These are phyloP conservation scores for Zoroaster sp. DNA, from an alignment of 53 echinoderm and acorn worm species.

Conservation along the genomic window DNA sequence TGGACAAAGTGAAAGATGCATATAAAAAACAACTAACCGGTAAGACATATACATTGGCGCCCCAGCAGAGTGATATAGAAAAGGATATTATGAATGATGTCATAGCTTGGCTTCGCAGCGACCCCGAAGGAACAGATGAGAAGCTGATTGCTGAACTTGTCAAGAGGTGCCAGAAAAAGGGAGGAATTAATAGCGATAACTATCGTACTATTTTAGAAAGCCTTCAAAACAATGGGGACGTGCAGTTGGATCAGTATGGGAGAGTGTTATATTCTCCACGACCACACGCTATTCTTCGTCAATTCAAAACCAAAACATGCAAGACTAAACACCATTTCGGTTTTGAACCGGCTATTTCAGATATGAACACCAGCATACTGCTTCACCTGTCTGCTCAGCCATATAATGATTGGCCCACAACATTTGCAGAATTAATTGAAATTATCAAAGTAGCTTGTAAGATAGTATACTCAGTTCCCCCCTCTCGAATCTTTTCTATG, in stretches of 20 bases:
- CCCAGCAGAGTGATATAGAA: neutral
- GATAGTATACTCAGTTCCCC: neutral
- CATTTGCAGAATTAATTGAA: neutral
- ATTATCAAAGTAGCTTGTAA: too few relatives aligned
- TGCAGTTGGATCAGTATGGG: neutral
- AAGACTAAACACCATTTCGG: too few relatives aligned
- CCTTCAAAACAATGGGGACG: neutral
- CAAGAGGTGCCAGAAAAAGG: neutral
- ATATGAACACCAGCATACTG: neutral
- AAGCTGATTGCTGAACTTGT: neutral
- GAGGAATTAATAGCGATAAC: neutral
- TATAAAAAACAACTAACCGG: neutral
- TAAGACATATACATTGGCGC: neutral
- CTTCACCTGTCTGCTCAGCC: neutral
- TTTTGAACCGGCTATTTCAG: too few relatives aligned
- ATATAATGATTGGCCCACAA: neutral
- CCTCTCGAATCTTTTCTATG: slow-evolving; percentile 3
- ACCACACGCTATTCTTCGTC: too few relatives aligned
- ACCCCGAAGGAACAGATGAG: slow-evolving; percentile 7
- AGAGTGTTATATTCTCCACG: neutral
- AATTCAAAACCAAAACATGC: too few relatives aligned
- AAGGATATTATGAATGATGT: neutral
- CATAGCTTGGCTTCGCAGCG: neutral
- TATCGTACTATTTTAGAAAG: neutral
- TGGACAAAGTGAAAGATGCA: neutral